A percentile compares a stretch with the other conserved stretches of the same genome.
phyloP scores from a whole-genome alignment of 1,140 invertebrate genomes.

The Drosophila nebulosa region DNA sequence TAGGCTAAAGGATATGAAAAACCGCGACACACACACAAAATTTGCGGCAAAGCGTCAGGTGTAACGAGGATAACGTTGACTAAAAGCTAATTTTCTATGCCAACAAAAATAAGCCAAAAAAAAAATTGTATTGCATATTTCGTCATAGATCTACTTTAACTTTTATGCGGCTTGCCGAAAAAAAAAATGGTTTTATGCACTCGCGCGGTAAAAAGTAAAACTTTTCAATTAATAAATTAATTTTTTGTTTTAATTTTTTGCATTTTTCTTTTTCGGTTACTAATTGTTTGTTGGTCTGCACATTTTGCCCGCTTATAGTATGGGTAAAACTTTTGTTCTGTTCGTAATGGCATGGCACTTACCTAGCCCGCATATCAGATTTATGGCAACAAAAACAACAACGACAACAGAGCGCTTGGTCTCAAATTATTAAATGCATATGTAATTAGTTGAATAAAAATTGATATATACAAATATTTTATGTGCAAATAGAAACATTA shows the following conservation, averaged over 20 bases:
- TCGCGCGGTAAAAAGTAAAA: slow-evolving; percentile 47
- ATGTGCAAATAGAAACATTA: not conserved
- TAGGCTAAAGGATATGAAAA: slow-evolving; percentile 3
- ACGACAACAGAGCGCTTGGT: slow-evolving; percentile 11
- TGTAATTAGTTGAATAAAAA: slow-evolving; percentile 5
- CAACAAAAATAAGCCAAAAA: not conserved
- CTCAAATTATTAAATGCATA: not conserved
- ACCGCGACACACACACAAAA: not conserved
- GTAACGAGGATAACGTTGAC: slow-evolving; percentile 39
- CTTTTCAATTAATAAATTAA: slow-evolving; percentile 70
- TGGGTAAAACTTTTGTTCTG: not conserved
- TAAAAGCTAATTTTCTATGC: slow-evolving; percentile 59
- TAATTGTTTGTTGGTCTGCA: slow-evolving; percentile 50
- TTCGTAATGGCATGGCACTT: slow-evolving; percentile 35
- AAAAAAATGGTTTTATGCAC: slow-evolving; percentile 23
- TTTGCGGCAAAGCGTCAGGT: slow-evolving; percentile 21
- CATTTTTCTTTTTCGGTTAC: slow-evolving; percentile 25
- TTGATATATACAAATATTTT: not conserved
- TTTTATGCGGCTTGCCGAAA: slow-evolving; percentile 39
- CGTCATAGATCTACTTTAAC: slow-evolving; percentile 37
- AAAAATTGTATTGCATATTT: slow-evolving; percentile 39
- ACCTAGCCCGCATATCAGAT: slow-evolving; percentile 43
- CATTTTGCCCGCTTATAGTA: not conserved
- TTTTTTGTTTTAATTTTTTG: slow-evolving; percentile 32
- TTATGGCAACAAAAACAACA: slow-evolving; percentile 21